Base-by-base conservation (phyloP, 1,140 invertebrate species). In the Orchesella cincta region DNA sequence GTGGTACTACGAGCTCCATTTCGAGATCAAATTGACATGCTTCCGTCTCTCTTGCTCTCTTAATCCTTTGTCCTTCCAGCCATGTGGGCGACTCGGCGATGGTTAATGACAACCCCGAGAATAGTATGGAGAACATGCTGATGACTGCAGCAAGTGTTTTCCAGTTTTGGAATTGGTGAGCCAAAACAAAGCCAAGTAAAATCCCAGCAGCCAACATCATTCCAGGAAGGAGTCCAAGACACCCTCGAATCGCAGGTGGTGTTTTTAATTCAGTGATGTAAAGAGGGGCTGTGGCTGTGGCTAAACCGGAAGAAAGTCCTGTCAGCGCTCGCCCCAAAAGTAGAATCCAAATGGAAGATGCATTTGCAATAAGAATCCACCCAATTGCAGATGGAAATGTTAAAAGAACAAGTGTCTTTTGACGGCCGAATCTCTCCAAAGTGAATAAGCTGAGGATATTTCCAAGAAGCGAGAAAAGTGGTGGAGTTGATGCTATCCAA, bases 211-310 rank as follows among this genome's bases (percentile, higher is more conserved):
- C 81, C 23, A 84, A 84, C 57, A 84, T 71, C 1, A 85, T 35
- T 12, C 86, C 85, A 46, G 87, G 79, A 23, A 77, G 78, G 81
- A 54, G 81, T 0, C 94, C 93, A 1, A 95, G 85, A 0, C 90
- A 89, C 2, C 94, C 94, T 87, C 77, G 94, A 18, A 18, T 8
- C 18, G 39, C 39, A 18, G 39, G 39, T 5, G 39, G 5, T 5
- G 39, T 8, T 46, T 12, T 18, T 93, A 93, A 86, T 95, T 67
- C 94, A 29, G 91, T 91, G 0, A 92, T 92, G 83, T 95, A 96
- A 73, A 94, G 88, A 0, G 93, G 93, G 0, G 90, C 92, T 0
- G 90, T 90, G 1, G 89, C 85, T 77, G 90, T 91, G n/a, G 93
- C 87, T 88, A 93, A 90, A 1, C 71, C 71, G 26, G 33, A 20